Conservation (phyloP, 1,140 invertebrate genomes). For the Anoplolepis gracilipes region DNA sequence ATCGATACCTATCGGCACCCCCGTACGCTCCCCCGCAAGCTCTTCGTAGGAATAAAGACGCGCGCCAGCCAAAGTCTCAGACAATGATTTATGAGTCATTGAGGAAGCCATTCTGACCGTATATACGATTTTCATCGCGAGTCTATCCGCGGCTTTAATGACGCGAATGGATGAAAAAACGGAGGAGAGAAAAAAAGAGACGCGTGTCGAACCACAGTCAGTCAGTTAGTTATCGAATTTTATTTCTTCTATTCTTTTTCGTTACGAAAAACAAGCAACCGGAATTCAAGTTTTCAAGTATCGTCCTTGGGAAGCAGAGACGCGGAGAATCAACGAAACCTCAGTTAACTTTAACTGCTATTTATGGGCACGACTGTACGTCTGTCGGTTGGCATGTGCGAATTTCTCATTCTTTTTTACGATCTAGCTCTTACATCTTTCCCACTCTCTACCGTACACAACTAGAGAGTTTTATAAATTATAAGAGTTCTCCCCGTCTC, state of each 20-base stretch:
- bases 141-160: conserved; percentile 28
- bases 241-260: background rate
- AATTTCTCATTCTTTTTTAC: conserved; percentile 57
- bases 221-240: conserved; percentile 15
- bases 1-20: conserved; percentile 76
- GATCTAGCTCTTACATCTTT: background rate
- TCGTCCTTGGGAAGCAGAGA: background rate
- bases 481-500: background rate
- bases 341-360: conserved; percentile 49
- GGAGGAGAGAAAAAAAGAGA: background rate
- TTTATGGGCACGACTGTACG: conserved; percentile 52
- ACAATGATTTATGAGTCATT: conserved; percentile 58
- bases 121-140: conserved; percentile 22
- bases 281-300: conserved; percentile 34
- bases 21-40: background rate
- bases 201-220: background rate
- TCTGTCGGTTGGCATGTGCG: conserved; percentile 39
- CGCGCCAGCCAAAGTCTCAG: background rate
- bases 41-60: conserved; percentile 44
- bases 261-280: background rate
- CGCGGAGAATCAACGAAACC: conserved; percentile 35
- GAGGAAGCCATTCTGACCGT: conserved; percentile 11
- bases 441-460: background rate
- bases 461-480: conserved; percentile 51
- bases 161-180: conserved; percentile 29